Conservation (phyloP, 1,140 invertebrate species). For the Drosophila kanapiae region DNA sequence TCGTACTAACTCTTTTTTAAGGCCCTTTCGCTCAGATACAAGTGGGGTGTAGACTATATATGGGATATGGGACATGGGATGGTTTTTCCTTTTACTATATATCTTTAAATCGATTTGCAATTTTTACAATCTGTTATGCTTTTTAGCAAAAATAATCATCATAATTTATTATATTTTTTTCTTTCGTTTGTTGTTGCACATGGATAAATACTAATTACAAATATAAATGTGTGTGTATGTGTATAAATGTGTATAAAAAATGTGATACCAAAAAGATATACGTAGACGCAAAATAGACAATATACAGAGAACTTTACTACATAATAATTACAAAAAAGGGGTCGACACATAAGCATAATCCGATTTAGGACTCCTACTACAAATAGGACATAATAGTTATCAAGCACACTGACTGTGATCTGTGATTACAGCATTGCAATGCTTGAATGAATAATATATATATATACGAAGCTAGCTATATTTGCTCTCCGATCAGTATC, state of each 20-base stretch:
- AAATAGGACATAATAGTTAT: conserved; percentile 57
- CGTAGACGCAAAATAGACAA: conserved; percentile 65
- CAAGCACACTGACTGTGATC: conserved; percentile 68
- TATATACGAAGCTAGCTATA: conserved; percentile 56
- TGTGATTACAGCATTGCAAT: conserved; percentile 46
- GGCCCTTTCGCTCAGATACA: conserved; percentile 79
- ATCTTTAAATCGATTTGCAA: conserved; percentile 20
- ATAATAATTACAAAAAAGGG: conserved; percentile 50
- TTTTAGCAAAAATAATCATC: conserved; percentile 75
- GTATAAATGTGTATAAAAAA: conserved; percentile 57
- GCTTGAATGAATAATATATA: conserved; percentile 21
- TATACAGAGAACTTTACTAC: conserved; percentile 66
- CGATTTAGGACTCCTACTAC: conserved; percentile 61
- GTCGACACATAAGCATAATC: conserved; percentile 74
- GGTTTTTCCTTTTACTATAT: conserved; percentile 14
- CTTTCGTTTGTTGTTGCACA: conserved; percentile 55
- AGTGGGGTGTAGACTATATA: conserved; percentile 54
- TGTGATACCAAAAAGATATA: conserved; percentile 64
- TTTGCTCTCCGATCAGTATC: conserved; percentile 62
- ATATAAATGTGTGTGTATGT: conserved; percentile 58
- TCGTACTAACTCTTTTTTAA: conserved; percentile 58
- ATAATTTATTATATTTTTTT: conserved; percentile 70
- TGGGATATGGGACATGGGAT: conserved; percentile 22
- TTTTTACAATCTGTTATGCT: conserved; percentile 47
- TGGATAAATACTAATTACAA: conserved; percentile 81